Evolutionary conservation across 2,888 invertebrate species (phyloP), one percentile per base, ranked within the genome.

Genomic region (Cryptocephalus moraei): DNA sequence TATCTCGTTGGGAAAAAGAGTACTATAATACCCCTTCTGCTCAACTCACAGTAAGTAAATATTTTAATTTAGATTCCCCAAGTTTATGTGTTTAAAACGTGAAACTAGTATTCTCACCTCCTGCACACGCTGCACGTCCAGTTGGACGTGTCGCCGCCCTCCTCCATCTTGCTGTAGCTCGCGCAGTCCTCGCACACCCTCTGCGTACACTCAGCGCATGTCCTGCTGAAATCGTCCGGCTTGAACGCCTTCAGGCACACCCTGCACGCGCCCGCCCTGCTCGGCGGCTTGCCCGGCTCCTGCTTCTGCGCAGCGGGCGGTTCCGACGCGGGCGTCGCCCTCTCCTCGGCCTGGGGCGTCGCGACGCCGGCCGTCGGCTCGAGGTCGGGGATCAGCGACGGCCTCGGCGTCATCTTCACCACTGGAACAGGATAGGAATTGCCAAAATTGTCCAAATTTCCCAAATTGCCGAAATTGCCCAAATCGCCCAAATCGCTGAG

Each of bases 91-190:
- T n/a, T n/a, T n/a, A n/a, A n/a, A n/a, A n/a, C n/a, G n/a, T n/a
- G n/a, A n/a, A n/a, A n/a, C n/a, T n/a, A n/a, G n/a, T n/a, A n/a
- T n/a, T 4, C 49, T 52, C 56, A 66, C 66, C 69, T 64, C 32
- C 91, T 81, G 67, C 91, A 92, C 12, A 91, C 90, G 56, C 90
- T 91, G 72, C 91, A 92, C 49, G 87, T 81, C 91, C 91, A 92
- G 59, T 81, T 82, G 55, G 89, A 88, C 71, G 83, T 81, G 62
- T 90, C 88, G 63, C 90, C 87, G 55, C 86, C 85, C 63, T 87
- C 86, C 51, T 86, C 82, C 48, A 86, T 78, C 62, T 89, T 88
- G 58, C 91, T 91, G 70, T 92, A 92, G 45, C 90, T 91, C 56
- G 91, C 91, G 68, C 92, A 92, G 72, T 92, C 92, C 70, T 92